Conservation (phyloP, 1,140 invertebrate species). For the Drosophila kepulauana region DNA sequence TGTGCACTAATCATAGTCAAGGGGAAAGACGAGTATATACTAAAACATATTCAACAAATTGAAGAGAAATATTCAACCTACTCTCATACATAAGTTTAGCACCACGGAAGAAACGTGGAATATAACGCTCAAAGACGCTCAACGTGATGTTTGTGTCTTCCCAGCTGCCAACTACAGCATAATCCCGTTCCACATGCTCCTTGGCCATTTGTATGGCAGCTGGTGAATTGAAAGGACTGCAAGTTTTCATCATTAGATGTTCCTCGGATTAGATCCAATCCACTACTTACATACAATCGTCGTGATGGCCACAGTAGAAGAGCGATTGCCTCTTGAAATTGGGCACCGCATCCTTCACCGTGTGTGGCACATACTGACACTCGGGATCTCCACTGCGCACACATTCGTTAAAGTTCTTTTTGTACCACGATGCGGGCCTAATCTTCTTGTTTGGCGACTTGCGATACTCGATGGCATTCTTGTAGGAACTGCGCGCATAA, state of each 20-base stretch:
- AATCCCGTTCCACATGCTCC: slow-evolving; percentile 92
- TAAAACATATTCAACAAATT: not conserved
- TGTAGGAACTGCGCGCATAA: slow-evolving; percentile 92
- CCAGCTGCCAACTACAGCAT: slow-evolving; percentile 94
- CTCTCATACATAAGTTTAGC: slow-evolving; percentile 86
- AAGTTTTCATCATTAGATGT: slow-evolving; percentile 69
- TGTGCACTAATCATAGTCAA: slow-evolving; percentile 57
- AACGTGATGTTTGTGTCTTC: slow-evolving; percentile 94
- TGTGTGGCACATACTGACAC: slow-evolving; percentile 92
- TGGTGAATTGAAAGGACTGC: slow-evolving; percentile 93
- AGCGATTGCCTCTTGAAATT: slow-evolving; percentile 92
- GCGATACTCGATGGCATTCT: slow-evolving; percentile 93
- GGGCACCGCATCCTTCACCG: slow-evolving; percentile 90
- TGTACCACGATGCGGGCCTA: slow-evolving; percentile 92
- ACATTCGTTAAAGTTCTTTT: slow-evolving; percentile 96
- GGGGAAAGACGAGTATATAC: not conserved
- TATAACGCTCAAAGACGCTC: slow-evolving; percentile 93
- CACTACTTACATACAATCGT: slow-evolving; percentile 92
- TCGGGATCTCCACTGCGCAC: slow-evolving; percentile 93
- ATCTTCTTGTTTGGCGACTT: slow-evolving; percentile 92
- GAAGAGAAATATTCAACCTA: slow-evolving; percentile 48
- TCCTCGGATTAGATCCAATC: not conserved
- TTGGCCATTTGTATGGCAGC: slow-evolving; percentile 93
- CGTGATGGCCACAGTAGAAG: slow-evolving; percentile 94
- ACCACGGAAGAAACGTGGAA: slow-evolving; percentile 92